These are phyloP conservation scores for Nyctalus aviator DNA, from an alignment of 2,797 vertebrate species.

Conservation along the genomic window DNA sequence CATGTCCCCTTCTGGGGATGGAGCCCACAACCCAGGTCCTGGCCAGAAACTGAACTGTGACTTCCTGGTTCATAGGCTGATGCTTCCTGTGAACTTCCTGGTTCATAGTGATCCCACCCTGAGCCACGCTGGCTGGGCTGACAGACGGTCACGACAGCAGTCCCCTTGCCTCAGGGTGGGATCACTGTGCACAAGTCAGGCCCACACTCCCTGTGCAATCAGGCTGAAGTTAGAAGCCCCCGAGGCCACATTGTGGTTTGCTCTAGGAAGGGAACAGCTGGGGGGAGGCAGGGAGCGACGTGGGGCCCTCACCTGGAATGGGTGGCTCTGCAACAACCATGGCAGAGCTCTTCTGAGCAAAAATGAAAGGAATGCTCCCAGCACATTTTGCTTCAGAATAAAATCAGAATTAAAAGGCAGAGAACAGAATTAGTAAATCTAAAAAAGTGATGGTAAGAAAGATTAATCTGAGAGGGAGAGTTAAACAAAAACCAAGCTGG, in stretches of 20 bases:
- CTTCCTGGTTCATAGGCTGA: neutral
- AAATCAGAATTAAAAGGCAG: neutral
- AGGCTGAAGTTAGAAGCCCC: neutral
- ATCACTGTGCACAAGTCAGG: neutral
- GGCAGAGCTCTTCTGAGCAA: neutral
- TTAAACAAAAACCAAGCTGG: neutral
- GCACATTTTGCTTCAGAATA: neutral
- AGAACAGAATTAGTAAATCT: neutral
- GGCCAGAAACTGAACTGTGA: neutral
- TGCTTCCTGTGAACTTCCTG: no score
- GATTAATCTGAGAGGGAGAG: neutral
- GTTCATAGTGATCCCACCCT: neutral
- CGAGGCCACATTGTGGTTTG: neutral
- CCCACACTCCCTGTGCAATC: neutral
- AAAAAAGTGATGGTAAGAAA: neutral
- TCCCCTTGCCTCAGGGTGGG: neutral
- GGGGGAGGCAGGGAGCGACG: no score
- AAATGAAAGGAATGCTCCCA: neutral
- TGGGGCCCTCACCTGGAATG: neutral
- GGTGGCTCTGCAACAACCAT: neutral
- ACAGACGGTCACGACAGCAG: neutral
- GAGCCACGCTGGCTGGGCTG: neutral
- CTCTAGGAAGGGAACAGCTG: neutral
- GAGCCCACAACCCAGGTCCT: no score
- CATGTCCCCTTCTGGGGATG: neutral